Conservation (phyloP, 2,113 vertebrate genomes). For the Stegastes partitus region DNA sequence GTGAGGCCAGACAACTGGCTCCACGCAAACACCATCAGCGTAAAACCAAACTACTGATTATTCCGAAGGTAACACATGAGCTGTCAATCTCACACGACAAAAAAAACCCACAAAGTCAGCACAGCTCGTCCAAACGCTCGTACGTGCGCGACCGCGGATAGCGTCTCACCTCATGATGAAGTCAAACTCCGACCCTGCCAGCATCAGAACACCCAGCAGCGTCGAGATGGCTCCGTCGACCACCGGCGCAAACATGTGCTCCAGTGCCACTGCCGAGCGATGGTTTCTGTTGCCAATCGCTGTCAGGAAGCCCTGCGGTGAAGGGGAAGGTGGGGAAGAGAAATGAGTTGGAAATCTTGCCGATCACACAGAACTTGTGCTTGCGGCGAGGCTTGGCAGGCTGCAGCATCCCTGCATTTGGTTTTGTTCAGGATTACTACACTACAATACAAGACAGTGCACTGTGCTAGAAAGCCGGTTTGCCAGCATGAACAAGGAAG, state of each 20-base stretch:
- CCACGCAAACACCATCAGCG: slow-evolving; percentile 52
- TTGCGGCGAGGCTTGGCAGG: slow-evolving; percentile 65
- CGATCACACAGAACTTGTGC: slow-evolving; percentile 66
- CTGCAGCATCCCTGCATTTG: slow-evolving; percentile 56
- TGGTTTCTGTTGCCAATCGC: slow-evolving; percentile 94
- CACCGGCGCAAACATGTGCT: slow-evolving; percentile 98
- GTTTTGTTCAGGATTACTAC: slow-evolving; percentile 52
- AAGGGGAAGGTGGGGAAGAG: slow-evolving; percentile 36
- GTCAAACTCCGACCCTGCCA: slow-evolving; percentile 98
- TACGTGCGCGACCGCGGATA: slow-evolving; percentile 3
- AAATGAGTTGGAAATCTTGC: slow-evolving; percentile 75
- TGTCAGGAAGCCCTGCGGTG: slow-evolving; percentile 93
- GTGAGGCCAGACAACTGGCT: slow-evolving; percentile 71
- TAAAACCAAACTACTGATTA: slow-evolving; percentile 80
- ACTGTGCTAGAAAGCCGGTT: slow-evolving; percentile 17
- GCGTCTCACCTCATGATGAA: slow-evolving; percentile 97
- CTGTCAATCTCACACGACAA: slow-evolving; percentile 16
- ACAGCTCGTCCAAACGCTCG: not conserved
- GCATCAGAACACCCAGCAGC: slow-evolving; percentile 95
- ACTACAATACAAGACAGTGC: slow-evolving; percentile 40
- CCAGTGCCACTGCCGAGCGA: slow-evolving; percentile 92
- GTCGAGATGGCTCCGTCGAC: slow-evolving; percentile 96
- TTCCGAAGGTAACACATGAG: slow-evolving; percentile 85
- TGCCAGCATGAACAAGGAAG: slow-evolving; percentile 42
- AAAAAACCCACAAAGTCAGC: slow-evolving; percentile 1